Evolutionary conservation across 2,797 vertebrate species (phyloP), one percentile per base, ranked within the genome.

Genomic region (Remorina albescens): DNA sequence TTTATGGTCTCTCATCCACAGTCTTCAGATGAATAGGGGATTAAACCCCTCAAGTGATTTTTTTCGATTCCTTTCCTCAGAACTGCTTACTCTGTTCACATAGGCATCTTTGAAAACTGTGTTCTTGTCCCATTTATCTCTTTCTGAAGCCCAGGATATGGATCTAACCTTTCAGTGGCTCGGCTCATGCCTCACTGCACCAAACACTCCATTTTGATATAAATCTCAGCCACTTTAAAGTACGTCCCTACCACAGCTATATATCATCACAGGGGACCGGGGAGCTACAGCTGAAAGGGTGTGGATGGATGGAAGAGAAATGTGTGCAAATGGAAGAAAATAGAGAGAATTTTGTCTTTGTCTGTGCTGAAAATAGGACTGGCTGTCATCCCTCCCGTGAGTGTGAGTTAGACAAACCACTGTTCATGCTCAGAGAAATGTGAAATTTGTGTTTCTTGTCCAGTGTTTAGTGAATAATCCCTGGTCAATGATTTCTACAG

Each of bases 41-140:
- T 90, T 80, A 78, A 77, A 71, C 66, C 57, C 81, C 68, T 74
- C 47, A 68, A 83, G 80, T 79, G 74, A n/a, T n/a, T 69, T 87
- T 76, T 76, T 76, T 84, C 12, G 6, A 76, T 85, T 70, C 76
- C 58, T 60, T 58, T 53, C 68, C 44, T 71, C 53, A 56, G 62
- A 81, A 76, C 34, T 25, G 41, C 72, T 81, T 61, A 72, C 72
- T 73, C 56, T 71, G 62, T 79, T 67, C 63, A 66, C 65, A 70
- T 70, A 61, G 75, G 71, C 75, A 41, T 81, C 81, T 80, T 70
- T 81, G 39, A 63, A 82, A 83, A 74, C 63, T 41, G 39, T 16
- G 21, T 63, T 74, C 60, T 30, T 25, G 70, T 82, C 64, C 71
- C 47, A 67, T 85, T 74, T 51, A 60, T 89, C 75, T 81, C 49